These are phyloP conservation scores for Sandelia bainsii DNA, from an alignment of 2,797 vertebrate genomes.

Conservation along the genomic window DNA sequence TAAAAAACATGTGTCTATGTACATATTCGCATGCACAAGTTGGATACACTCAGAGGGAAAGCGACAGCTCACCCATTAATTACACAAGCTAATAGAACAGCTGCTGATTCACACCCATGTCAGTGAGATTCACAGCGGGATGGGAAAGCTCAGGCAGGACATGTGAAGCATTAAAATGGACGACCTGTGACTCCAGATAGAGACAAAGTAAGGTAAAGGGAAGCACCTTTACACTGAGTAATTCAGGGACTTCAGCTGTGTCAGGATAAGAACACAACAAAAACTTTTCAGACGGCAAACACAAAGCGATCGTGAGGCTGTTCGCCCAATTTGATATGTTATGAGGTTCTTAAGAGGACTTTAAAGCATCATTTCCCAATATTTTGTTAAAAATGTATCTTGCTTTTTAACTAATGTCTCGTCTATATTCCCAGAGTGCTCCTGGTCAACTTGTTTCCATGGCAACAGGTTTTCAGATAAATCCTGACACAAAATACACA, in stretches of 20 bases:
- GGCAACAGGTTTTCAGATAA: slow-evolving; percentile 50
- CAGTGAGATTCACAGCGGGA: slow-evolving; percentile 58
- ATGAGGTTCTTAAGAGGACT: slow-evolving; percentile 3
- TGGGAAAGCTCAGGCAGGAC: slow-evolving; percentile 30
- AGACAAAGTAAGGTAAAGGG: slow-evolving; percentile 44
- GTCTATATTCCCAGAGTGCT: neutral
- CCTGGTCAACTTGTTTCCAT: slow-evolving; percentile 53
- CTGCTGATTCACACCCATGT: slow-evolving; percentile 65
- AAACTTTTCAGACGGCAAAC: slow-evolving; percentile 18
- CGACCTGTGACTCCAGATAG: slow-evolving; percentile 39
- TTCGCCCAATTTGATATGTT: neutral
- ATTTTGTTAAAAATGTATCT: slow-evolving; percentile 20
- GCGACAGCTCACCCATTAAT: slow-evolving; percentile 65
- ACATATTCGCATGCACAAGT: slow-evolving; percentile 33
- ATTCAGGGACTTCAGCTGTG: slow-evolving; percentile 25
- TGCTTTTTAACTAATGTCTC: slow-evolving; percentile 15
- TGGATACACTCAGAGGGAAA: slow-evolving; percentile 27
- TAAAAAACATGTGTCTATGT: neutral
- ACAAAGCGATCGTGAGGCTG: neutral
- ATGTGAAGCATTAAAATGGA: slow-evolving; percentile 56
- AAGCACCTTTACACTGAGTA: slow-evolving; percentile 26
- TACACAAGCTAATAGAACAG: slow-evolving; percentile 73
- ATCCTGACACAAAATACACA: slow-evolving; percentile 32
- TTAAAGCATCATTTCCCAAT: slow-evolving; percentile 14
- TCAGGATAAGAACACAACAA: slow-evolving; percentile 28